Evolutionary conservation across 2,113 vertebrate species (phyloP).

Genomic region (Erpornis zantholeuca): DNA sequence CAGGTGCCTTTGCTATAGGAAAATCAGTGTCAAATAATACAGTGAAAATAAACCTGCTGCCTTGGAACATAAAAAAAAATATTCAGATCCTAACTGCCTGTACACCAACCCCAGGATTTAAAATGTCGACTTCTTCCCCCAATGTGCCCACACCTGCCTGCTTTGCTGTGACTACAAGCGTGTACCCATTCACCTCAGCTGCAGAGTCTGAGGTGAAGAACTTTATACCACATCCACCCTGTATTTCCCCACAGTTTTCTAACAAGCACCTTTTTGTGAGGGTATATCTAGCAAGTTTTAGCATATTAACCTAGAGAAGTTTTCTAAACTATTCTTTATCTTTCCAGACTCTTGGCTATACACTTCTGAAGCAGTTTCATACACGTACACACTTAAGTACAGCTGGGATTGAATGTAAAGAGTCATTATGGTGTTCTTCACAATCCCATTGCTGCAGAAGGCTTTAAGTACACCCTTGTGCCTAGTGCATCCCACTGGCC

Average conservation of each 20-base stretch:
- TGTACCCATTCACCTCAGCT: accelerated
- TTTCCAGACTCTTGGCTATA: background rate
- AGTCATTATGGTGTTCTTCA: conserved; percentile 7
- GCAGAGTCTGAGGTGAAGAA: background rate
- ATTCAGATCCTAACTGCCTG: background rate
- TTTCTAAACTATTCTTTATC: background rate
- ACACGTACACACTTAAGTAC: background rate
- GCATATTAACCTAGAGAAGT: background rate
- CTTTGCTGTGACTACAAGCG: background rate
- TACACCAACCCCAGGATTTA: background rate
- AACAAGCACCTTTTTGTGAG: background rate
- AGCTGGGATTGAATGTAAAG: background rate
- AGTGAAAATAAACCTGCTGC: background rate
- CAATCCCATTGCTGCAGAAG: background rate
- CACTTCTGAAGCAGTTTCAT: background rate
- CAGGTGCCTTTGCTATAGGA: background rate
- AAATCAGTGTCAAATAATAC: background rate
- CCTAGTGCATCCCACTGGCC: background rate
- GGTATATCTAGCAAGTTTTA: background rate
- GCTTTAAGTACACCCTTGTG: conserved; percentile 34
- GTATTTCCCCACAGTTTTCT: background rate
- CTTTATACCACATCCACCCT: background rate
- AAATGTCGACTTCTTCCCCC: background rate
- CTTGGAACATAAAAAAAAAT: background rate
- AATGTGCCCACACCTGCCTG: background rate